A percentile compares a stretch with the other conserved stretches of the same genome.
phyloP scores from a whole-genome alignment of 37 sponge, comb jelly and placozoan species.

The Diacarnus erythraeanus region DNA sequence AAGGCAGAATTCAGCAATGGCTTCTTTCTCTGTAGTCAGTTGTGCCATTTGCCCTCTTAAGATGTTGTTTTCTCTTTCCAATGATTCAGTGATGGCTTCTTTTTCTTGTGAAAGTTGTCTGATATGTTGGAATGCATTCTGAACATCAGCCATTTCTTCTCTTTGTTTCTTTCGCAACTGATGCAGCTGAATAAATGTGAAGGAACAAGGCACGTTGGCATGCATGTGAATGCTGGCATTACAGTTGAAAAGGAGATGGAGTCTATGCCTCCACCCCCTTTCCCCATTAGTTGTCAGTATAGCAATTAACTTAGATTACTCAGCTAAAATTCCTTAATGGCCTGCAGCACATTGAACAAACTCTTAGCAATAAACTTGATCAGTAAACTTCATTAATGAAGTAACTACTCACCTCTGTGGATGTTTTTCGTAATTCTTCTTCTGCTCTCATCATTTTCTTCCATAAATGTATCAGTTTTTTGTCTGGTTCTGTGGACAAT shows the following conservation, averaged over 20 bases:
- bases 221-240: no score
- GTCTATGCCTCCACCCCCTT: no score
- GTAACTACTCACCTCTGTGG: neutral
- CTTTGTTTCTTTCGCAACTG: conserved; percentile 33
- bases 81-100: conserved; percentile 10
- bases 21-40: conserved; percentile 20
- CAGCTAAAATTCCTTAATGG: no score
- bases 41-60: conserved; percentile 24
- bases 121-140: conserved; percentile 33
- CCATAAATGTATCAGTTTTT: conserved; percentile 54
- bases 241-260: no score
- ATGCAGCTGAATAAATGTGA: neutral
- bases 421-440: neutral
- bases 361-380: no score
- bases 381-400: no score
- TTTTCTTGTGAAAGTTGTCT: conserved; percentile 29
- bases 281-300: no score
- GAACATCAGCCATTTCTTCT: conserved; percentile 43
- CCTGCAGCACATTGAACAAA: no score
- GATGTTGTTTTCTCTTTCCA: conserved; percentile 24
- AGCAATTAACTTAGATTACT: no score
- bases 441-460: conserved; percentile 57
- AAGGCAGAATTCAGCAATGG: conserved; percentile 19
- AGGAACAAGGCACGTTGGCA: no score
- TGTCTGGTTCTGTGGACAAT: conserved; percentile 38